Percentiles rank a stretch among this genome's conserved stretches.
Evolutionary conservation across 2,113 vertebrate species (phyloP).

Genomic region (Rhea americana): DNA sequence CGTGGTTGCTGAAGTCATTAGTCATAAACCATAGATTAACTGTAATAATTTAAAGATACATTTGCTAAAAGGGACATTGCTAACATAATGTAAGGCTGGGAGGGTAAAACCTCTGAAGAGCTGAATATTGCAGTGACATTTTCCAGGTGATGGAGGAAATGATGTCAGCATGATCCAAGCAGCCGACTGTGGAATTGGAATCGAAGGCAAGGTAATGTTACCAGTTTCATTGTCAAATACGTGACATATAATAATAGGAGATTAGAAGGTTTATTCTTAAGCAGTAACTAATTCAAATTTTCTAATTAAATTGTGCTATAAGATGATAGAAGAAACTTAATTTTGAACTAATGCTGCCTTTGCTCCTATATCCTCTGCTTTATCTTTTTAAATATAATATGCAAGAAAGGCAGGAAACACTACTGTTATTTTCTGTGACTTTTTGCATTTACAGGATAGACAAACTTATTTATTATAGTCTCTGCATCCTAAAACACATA

Average conservation of each 20-base stretch:
- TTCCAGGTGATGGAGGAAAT: conserved; percentile 94
- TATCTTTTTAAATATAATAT: neutral
- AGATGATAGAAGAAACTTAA: neutral
- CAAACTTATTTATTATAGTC: neutral
- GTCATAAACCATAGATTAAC: neutral
- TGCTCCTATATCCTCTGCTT: neutral
- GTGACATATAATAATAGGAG: neutral
- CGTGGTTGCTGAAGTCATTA: neutral
- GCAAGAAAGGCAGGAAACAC: neutral
- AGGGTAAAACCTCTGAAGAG: neutral
- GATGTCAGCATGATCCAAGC: conserved; percentile 99
- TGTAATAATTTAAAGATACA: neutral
- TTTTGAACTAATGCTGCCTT: neutral
- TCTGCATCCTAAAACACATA: neutral
- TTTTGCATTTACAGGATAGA: neutral
- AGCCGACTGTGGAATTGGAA: conserved; percentile 90
- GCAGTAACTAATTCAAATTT: neutral
- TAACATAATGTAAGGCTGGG: neutral
- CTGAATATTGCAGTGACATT: conserved; percentile 3
- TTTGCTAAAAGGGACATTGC: neutral
- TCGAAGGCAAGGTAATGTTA: conserved; percentile 90
- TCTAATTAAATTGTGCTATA: neutral
- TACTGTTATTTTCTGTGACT: neutral
- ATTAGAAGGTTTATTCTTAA: neutral
- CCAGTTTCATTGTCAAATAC: neutral